phyloP scores from a whole-genome alignment of 2,797 vertebrate species.

The Sebastes cheni region DNA sequence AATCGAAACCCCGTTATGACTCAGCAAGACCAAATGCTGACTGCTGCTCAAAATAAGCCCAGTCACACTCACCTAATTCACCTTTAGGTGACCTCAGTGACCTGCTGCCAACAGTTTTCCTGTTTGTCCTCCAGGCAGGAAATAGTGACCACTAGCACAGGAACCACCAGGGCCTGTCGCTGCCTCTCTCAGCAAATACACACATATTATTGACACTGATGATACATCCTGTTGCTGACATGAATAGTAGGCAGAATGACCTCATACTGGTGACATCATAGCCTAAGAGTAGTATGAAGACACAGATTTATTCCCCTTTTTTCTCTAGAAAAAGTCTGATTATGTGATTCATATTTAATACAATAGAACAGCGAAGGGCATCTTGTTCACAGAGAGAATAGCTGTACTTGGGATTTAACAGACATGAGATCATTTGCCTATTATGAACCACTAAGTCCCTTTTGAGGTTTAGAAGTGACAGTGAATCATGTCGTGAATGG shows the following conservation, averaged over 20 bases:
- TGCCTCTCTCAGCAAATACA: slow-evolving; percentile 41
- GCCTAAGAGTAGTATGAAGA: not conserved
- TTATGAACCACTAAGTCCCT: not conserved
- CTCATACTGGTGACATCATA: slow-evolving; percentile 39
- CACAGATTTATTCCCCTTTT: not conserved
- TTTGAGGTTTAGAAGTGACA: not conserved
- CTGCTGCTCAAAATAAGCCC: slow-evolving; percentile 35
- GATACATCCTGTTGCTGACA: slow-evolving; percentile 22
- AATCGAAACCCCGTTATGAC: slow-evolving; percentile 12
- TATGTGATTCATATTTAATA: not conserved
- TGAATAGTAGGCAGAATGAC: slow-evolving; percentile 15
- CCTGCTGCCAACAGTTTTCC: slow-evolving; percentile 53
- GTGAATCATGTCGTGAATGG: slow-evolving; percentile 24
- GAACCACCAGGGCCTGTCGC: slow-evolving; percentile 28
- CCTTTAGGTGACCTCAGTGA: slow-evolving; percentile 37
- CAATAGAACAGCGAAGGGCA: not conserved
- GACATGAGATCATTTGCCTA: not conserved
- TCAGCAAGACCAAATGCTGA: slow-evolving; percentile 62
- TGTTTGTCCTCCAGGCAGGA: slow-evolving; percentile 61
- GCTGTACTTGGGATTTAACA: not conserved
- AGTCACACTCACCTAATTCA: slow-evolving; percentile 18
- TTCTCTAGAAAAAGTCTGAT: not conserved
- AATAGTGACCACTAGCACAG: slow-evolving; percentile 44
- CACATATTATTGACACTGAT: slow-evolving; percentile 21
- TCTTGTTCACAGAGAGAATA: not conserved